These are phyloP conservation scores for Drosophila repletoides DNA, from an alignment of 1,140 invertebrate genomes.

Conservation along the genomic window DNA sequence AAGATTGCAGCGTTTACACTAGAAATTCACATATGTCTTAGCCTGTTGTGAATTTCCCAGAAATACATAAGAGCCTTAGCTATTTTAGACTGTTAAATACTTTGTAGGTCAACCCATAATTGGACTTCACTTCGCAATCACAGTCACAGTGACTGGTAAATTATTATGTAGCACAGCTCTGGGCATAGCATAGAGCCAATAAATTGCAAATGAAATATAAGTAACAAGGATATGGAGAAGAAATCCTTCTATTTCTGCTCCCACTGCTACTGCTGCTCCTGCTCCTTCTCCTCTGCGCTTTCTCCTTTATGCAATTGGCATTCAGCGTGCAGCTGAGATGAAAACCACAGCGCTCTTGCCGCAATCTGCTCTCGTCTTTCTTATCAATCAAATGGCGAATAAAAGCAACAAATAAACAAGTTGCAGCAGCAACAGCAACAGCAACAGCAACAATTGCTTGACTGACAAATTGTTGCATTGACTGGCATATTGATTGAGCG, in stretches of 20 bases:
- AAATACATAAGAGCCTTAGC: too few species aligned
- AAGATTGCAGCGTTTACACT: too few species aligned
- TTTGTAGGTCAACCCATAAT: too few species aligned
- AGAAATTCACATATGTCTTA: too few species aligned
- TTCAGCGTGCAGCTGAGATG: conserved; percentile 4
- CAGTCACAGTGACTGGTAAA: too few species aligned
- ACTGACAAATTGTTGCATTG: conserved; percentile 74
- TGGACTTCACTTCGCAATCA: too few species aligned
- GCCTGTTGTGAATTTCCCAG: too few species aligned
- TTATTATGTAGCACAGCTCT: conserved; percentile 5
- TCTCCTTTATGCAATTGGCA: neutral
- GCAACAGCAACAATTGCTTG: neutral
- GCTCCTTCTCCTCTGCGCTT: neutral
- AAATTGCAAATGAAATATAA: conserved; percentile 57
- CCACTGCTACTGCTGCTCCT: neutral
- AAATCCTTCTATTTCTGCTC: neutral
- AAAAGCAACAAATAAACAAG: conserved; percentile 69
- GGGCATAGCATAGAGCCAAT: conserved; percentile 37
- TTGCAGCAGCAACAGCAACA: conserved; percentile 15
- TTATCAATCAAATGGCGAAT: conserved; percentile 68
- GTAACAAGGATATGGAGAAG: conserved; percentile 2
- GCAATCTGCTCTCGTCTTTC: neutral
- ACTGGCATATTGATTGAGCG: conserved; percentile 62
- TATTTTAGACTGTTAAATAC: too few species aligned
- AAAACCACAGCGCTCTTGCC: neutral